These are phyloP conservation scores for Loriculus beryllinus DNA, from an alignment of 2,797 vertebrate species.

Conservation along the genomic window DNA sequence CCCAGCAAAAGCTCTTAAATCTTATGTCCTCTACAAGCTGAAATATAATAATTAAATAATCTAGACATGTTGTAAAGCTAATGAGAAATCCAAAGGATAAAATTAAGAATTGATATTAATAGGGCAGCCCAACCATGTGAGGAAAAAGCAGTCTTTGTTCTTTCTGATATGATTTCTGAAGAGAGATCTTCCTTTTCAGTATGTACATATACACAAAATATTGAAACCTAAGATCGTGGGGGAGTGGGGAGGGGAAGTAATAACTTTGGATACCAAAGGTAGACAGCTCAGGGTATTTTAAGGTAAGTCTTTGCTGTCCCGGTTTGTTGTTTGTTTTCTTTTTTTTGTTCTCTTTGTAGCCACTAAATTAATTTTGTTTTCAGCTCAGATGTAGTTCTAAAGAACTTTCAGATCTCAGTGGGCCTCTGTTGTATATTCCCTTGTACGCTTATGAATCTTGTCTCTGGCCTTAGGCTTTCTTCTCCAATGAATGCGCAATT, in stretches of 20 bases:
- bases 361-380: constrained; percentile 2
- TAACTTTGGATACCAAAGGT: background rate
- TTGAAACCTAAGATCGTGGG: background rate
- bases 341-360: background rate
- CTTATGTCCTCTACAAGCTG: constrained; percentile 48
- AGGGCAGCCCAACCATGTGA: constrained; percentile 11
- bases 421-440: background rate
- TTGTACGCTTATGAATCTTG: background rate
- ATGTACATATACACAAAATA: background rate
- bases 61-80: constrained; percentile 49
- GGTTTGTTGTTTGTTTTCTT: background rate
- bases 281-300: background rate
- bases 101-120: constrained; percentile 48
- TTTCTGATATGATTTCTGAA: background rate
- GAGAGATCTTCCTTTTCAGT: background rate
- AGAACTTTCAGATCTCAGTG: background rate
- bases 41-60: constrained; percentile 67
- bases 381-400: background rate
- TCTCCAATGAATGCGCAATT: background rate
- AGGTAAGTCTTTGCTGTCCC: background rate
- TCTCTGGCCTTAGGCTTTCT: background rate
- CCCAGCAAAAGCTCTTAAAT: constrained; percentile 57
- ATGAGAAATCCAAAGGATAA: constrained; percentile 58
- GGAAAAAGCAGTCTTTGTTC: background rate
- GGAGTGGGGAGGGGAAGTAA: background rate